phyloP scores from a whole-genome alignment of 2,113 vertebrate genomes.

The Xenopus borealis region DNA sequence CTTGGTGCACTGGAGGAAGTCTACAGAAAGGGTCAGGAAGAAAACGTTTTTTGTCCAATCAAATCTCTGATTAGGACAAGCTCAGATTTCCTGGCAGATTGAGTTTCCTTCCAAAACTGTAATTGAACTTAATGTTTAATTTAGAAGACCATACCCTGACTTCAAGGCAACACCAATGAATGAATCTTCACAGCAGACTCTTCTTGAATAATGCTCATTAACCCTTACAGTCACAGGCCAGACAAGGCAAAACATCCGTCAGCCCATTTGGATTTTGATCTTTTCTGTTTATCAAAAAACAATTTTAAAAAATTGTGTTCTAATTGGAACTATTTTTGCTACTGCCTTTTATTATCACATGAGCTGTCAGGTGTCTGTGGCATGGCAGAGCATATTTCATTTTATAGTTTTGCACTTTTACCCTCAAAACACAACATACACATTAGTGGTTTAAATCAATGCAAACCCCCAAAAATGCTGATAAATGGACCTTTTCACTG shows the following conservation, averaged over 20 bases:
- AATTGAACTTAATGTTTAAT: conserved; percentile 35
- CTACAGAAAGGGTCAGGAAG: neutral
- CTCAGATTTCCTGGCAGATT: conserved; percentile 17
- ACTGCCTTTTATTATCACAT: neutral
- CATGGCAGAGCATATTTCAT: no score
- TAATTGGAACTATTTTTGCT: no score
- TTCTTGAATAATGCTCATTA: neutral
- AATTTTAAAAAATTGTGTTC: no score
- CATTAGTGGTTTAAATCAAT: no score
- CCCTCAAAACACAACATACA: no score
- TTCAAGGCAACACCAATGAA: conserved; percentile 34
- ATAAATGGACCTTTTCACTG: no score
- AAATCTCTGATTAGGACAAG: conserved; percentile 21
- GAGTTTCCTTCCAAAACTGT: conserved; percentile 33
- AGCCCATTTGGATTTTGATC: no score
- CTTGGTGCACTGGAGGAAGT: neutral
- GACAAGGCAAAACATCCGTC: neutral
- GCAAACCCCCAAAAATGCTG: no score
- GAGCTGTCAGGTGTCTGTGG: no score
- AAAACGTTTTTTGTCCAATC: conserved; percentile 16
- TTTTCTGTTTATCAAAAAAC: no score
- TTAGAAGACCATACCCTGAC: conserved; percentile 32
- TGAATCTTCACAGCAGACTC: conserved; percentile 36
- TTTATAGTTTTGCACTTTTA: no score
- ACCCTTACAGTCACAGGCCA: neutral